A percentile compares a stretch with the other conserved stretches of the same genome.
Conservation (phyloP, 1,140 invertebrate species). For the Ptiloglossa arizonensis region DNA sequence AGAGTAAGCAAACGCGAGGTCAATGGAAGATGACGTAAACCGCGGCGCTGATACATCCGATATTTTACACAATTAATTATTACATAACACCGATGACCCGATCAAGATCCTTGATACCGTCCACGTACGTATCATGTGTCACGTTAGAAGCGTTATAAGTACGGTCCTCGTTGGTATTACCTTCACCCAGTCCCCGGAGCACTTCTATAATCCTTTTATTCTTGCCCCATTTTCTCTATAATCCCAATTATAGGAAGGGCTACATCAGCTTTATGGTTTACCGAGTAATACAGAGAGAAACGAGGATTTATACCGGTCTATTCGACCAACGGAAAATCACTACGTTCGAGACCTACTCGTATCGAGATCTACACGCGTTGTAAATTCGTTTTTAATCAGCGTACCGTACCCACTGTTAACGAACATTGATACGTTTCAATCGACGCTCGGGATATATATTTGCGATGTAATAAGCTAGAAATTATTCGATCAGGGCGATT, state of each 20-base stretch:
- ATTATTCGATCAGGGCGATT: not conserved
- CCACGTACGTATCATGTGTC: constrained; percentile 46
- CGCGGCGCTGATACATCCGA: not conserved
- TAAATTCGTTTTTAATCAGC: too few relatives aligned
- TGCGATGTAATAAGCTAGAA: not conserved
- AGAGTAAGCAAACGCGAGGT: not conserved
- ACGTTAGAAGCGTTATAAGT: constrained; percentile 61
- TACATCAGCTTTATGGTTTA: not conserved
- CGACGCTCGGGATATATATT: not conserved
- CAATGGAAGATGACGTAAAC: constrained; percentile 1
- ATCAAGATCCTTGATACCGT: constrained; percentile 16
- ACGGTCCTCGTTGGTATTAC: constrained; percentile 37
- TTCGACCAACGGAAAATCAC: too few relatives aligned
- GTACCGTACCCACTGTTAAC: too few relatives aligned
- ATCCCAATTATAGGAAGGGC: constrained; percentile 26
- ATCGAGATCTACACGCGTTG: too few relatives aligned
- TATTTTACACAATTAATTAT: constrained; percentile 32
- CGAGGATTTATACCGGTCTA: not conserved
- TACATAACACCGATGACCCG: constrained; percentile 33
- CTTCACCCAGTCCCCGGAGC: constrained; percentile 24
- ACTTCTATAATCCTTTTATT: constrained; percentile 40
- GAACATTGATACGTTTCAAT: not conserved
- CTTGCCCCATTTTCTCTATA: constrained; percentile 40
- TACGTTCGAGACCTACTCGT: too few relatives aligned
- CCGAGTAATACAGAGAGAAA: not conserved